A percentile compares a stretch with the other conserved stretches of the same genome.
phyloP scores from a whole-genome alignment of 2,888 invertebrate species.

The Elgonia sp. region DNA sequence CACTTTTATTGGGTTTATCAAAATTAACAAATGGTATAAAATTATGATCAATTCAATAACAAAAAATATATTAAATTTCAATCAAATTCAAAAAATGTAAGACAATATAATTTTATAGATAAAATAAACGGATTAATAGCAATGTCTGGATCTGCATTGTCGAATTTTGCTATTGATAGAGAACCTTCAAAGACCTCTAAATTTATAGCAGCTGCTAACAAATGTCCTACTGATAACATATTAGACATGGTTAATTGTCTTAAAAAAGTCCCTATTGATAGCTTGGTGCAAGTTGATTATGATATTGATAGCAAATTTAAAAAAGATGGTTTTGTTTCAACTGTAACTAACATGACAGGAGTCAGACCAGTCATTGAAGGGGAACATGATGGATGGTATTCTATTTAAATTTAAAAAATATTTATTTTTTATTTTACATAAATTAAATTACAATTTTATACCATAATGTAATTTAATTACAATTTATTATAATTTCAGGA shows the following conservation, averaged over 20 bases:
- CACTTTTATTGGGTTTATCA: constrained; percentile 91
- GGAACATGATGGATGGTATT: constrained; percentile 88
- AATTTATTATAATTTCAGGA: constrained; percentile 85
- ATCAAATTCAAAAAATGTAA: neutral
- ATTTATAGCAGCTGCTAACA: constrained; percentile 89
- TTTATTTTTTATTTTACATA: too few relatives aligned
- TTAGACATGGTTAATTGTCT: constrained; percentile 91
- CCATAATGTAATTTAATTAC: too few relatives aligned
- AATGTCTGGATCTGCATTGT: constrained; percentile 92
- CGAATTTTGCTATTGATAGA: constrained; percentile 91
- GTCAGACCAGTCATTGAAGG: constrained; percentile 92
- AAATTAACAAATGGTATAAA: constrained; percentile 88
- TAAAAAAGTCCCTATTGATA: constrained; percentile 87
- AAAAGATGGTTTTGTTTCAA: constrained; percentile 89
- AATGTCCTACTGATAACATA: constrained; percentile 89
- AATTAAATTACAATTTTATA: too few relatives aligned
- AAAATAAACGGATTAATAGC: constrained; percentile 90
- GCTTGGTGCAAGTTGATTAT: constrained; percentile 88
- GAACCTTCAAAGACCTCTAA: constrained; percentile 89
- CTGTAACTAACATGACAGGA: constrained; percentile 89
- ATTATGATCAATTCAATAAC: too few relatives aligned
- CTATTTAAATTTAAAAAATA: too few relatives aligned
- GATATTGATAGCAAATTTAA: constrained; percentile 88
- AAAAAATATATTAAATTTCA: neutral
- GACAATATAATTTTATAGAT: constrained; percentile 81